phyloP scores from a whole-genome alignment of 1,140 invertebrate species.

The Zaprionus inermis region DNA sequence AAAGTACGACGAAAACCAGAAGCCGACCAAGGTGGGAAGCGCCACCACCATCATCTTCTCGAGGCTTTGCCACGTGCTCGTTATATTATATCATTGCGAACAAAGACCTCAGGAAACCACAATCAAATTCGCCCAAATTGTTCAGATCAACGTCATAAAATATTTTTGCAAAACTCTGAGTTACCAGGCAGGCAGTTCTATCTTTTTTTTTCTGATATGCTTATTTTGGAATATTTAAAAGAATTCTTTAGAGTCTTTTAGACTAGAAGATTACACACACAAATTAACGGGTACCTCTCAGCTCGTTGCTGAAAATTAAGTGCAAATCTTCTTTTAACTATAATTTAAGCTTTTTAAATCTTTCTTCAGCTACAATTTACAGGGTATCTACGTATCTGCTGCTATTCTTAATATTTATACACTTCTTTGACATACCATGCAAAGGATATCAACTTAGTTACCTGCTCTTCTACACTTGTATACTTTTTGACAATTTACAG shows the following conservation, averaged over 20 bases:
- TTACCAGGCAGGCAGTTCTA: neutral
- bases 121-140: neutral
- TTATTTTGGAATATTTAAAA: neutral
- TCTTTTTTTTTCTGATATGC: neutral
- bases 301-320: too few relatives aligned
- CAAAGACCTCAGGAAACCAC: neutral
- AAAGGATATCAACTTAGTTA: too few relatives aligned
- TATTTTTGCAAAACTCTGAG: neutral
- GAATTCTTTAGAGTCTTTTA: too few relatives aligned
- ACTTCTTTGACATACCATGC: too few relatives aligned
- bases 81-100: neutral
- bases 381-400: too few relatives aligned
- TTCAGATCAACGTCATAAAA: neutral
- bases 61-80: neutral
- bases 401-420: too few relatives aligned
- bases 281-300: too few relatives aligned
- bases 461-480: too few relatives aligned
- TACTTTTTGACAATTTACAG: neutral
- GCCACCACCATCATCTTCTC: slow-evolving; percentile 16
- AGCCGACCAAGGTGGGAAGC: slow-evolving; percentile 37
- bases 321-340: too few relatives aligned
- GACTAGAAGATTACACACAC: neutral
- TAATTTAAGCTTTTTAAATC: too few relatives aligned
- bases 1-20: slow-evolving; percentile 41
- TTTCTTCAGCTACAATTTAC: too few relatives aligned